Evolutionary conservation across 1,140 invertebrate species (phyloP), one percentile per base, ranked within the genome.

Genomic region (Cydia pomonella): DNA sequence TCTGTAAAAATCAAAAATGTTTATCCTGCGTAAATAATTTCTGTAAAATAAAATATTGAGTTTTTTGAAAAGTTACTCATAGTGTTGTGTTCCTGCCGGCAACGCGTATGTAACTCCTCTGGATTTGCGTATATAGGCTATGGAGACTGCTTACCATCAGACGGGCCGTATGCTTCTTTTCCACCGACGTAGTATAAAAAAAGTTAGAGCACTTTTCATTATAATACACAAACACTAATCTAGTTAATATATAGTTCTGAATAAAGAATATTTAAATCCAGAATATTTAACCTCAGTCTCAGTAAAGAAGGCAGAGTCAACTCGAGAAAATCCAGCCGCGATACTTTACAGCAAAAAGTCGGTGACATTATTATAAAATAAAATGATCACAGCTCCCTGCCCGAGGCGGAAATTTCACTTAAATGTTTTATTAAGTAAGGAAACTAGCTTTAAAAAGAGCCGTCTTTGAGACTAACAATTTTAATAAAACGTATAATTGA

Each of bases 341-440:
- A 33, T 69, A 10, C 16, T n/a, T 69, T 18, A 33, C 9, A 69
- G 29, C 16, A 41, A 69, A 69, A 69, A 38, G 16, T 33, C n/a
- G 33, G 16, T 69, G 64, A 38, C 27, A 18, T 69, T 33, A 38
- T 69, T 69, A 59, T 59, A 12, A 33, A 69, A 33, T 69, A 38
- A 69, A 69, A 69, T 33, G 33, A 38, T 69, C 64, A 66, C 16
- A 66, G 63, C 12, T 13, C 63, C 23, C 27, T 29, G 64, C 64
- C 23, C 0, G 63, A 16, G 63, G n/a, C 63, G 64, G 64, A 41
- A 21, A 69, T 69, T 33, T 12, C 64, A 69, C 64, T 69, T 69
- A 41, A 69, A 69, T 38, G n/a, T 33, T 69, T 69, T 69, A 69
- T 69, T 38, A 69, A 38, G 64, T 69, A 29, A 64, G 16, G 27